Percentiles rank a stretch among this genome's conserved stretches.
Conservation (phyloP, 1,140 invertebrate genomes). For the Bombus ignitus region DNA sequence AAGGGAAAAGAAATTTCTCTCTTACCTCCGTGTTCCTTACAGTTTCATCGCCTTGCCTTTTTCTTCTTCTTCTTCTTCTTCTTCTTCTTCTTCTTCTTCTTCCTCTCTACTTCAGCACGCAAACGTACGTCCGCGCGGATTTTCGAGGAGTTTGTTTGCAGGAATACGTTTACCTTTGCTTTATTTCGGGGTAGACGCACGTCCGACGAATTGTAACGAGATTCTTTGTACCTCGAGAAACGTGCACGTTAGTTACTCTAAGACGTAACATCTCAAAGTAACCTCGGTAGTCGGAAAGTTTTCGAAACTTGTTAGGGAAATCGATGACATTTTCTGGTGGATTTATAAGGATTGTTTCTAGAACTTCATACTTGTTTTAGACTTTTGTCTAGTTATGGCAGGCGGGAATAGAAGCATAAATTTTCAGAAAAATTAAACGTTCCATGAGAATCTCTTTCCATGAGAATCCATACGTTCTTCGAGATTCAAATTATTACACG, state of each 20-base stretch:
- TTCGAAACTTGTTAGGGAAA: not conserved
- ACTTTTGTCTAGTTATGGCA: not conserved
- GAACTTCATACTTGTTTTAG: not conserved
- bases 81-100: no score
- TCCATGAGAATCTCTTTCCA: not conserved
- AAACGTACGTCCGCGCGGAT: constrained; percentile 21
- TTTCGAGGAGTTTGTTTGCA: constrained; percentile 38
- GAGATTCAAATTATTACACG: not conserved
- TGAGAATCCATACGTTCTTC: not conserved
- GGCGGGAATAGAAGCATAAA: not conserved
- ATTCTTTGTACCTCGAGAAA: constrained; percentile 32
- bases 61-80: no score
- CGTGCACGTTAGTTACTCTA: not conserved
- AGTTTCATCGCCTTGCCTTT: not conserved
- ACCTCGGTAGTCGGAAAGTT: not conserved
- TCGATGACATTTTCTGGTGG: not conserved
- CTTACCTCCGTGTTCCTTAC: no score
- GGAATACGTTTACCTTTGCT: constrained; percentile 31
- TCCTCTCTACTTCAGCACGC: not conserved
- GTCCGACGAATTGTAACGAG: constrained; percentile 47
- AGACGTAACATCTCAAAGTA: not conserved
- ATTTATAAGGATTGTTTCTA: not conserved
- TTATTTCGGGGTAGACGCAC: constrained; percentile 35
- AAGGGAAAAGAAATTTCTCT: constrained; percentile 20
- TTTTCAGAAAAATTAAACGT: no score